phyloP scores from a whole-genome alignment of 1,140 invertebrate genomes.

The Pectinophora gossypiella region DNA sequence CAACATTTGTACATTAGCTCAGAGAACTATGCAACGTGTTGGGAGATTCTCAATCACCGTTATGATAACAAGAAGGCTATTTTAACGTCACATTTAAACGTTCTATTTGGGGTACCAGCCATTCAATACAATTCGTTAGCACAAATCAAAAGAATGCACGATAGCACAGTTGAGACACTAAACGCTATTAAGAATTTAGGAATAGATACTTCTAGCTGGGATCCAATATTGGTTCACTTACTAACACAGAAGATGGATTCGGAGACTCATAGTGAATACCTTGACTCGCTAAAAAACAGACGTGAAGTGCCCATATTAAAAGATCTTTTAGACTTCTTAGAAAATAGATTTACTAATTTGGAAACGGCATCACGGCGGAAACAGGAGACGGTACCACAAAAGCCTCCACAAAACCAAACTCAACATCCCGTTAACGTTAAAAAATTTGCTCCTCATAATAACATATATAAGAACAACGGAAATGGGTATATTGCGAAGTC shows the following conservation, averaged over 20 bases:
- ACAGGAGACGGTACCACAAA: background rate
- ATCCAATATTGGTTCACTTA: conserved; percentile 6
- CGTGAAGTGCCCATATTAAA: conserved; percentile 2
- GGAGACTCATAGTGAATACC: conserved; percentile 5
- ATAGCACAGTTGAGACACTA: background rate
- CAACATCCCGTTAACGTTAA: background rate
- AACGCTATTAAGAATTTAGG: background rate
- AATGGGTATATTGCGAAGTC: conserved; percentile 9
- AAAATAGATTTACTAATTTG: conserved; percentile 4
- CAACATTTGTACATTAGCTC: background rate
- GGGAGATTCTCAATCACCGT: background rate
- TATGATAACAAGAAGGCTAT: background rate
- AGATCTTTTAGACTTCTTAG: conserved; percentile 7
- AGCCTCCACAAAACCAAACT: background rate
- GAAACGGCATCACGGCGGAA: background rate
- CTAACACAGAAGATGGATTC: conserved; percentile 7
- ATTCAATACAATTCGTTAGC: background rate
- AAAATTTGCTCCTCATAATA: background rate
- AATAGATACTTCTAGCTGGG: too few species aligned
- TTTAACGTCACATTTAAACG: background rate
- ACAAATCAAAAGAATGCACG: background rate
- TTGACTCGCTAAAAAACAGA: conserved; percentile 5
- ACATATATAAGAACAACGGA: conserved; percentile 6
- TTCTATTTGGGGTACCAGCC: background rate
- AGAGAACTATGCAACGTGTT: background rate